Conservation (phyloP, 2,113 vertebrate species). For the Malurus elegans region DNA sequence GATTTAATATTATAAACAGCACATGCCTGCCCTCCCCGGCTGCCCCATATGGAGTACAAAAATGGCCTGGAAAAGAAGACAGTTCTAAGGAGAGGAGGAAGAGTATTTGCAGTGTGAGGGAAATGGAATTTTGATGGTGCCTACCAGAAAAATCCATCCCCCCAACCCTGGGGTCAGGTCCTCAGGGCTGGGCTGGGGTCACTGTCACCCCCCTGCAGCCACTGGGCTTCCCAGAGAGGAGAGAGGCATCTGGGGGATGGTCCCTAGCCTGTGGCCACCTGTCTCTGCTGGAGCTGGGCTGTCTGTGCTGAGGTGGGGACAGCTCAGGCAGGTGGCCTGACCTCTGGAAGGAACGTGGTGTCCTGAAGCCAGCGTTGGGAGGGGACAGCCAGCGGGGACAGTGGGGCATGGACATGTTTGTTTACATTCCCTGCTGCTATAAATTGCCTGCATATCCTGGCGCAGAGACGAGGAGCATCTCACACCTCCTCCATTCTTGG, state of each 20-base stretch:
- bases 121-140: background rate
- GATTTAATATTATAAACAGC: background rate
- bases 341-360: background rate
- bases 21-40: background rate
- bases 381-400: rapidly evolving
- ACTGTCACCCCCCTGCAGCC: background rate
- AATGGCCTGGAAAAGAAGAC: background rate
- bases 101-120: background rate
- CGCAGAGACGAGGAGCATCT: background rate
- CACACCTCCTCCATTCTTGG: background rate
- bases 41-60: rapidly evolving
- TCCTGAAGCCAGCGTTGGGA: background rate
- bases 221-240: background rate
- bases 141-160: background rate
- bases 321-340: background rate
- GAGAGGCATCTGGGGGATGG: background rate
- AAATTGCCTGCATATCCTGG: slow-evolving; percentile 1
- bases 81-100: background rate
- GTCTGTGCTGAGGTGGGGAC: background rate
- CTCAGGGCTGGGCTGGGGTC: background rate
- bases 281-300: background rate
- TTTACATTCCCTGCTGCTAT: slow-evolving; percentile 61
- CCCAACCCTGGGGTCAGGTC: background rate
- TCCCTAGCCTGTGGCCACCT: background rate
- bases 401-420: background rate